These are phyloP conservation scores for Nasonia longicornis DNA, from an alignment of 1,140 invertebrate genomes.

Conservation along the genomic window DNA sequence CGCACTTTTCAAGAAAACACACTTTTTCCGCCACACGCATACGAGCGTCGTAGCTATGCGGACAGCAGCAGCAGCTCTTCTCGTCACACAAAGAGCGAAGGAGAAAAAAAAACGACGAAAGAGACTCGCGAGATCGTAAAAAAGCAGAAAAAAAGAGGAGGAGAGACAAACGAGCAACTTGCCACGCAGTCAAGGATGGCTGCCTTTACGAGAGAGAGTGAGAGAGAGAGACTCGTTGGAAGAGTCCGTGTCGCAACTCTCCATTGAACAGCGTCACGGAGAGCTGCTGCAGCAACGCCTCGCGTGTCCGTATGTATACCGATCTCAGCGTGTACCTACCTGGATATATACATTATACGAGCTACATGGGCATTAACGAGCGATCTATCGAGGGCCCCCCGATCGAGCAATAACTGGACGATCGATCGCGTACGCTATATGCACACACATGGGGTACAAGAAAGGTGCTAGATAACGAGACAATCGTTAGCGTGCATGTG, in stretches of 20 bases:
- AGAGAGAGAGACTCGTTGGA: slow-evolving; percentile 13
- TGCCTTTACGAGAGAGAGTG: slow-evolving; percentile 48
- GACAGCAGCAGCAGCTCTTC: background rate
- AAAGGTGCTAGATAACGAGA: slow-evolving; percentile 3
- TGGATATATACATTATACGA: background rate
- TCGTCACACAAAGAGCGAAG: background rate
- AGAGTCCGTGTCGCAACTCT: slow-evolving; percentile 52
- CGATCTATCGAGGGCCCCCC: slow-evolving; percentile 44
- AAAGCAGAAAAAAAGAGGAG: slow-evolving; percentile 30
- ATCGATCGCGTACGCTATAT: background rate
- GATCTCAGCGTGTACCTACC: background rate
- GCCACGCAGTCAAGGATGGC: slow-evolving; percentile 59
- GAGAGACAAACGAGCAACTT: slow-evolving; percentile 37
- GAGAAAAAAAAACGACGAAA: background rate
- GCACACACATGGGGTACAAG: background rate
- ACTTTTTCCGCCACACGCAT: background rate
- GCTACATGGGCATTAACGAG: slow-evolving; percentile 55
- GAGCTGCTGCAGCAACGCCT: slow-evolving; percentile 43
- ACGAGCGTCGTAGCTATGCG: background rate
- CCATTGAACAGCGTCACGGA: slow-evolving; percentile 30
- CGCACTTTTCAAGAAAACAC: background rate
- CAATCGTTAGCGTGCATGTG: background rate
- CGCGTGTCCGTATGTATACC: background rate
- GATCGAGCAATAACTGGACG: slow-evolving; percentile 2
- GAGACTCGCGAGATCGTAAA: background rate